Base-by-base conservation (phyloP, 2,888 invertebrate genomes). In the Drosophila phalerata region DNA sequence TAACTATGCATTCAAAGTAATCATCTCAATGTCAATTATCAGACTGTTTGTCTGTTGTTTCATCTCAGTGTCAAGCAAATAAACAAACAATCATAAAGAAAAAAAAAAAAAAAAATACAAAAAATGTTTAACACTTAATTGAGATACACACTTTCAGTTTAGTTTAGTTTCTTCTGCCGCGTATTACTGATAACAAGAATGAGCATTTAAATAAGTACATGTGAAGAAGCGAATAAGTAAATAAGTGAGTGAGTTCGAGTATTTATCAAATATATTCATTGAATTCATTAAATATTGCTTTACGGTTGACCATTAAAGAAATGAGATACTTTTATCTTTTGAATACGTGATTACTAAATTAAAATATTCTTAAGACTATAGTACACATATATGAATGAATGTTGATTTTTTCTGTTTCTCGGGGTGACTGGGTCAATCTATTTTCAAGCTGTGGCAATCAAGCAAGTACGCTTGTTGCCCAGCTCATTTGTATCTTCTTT, bases 11-110 rank as follows among this genome's bases (percentile, higher is more conserved):
- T 52, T 51, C 22, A 22, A 32, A 30, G 52, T 40, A 34, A 19
- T 49, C 32, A n/a, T 53, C 38, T 48, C 76, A 69, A 52, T 69
- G 76, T 58, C 61, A 75, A 15, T 30, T 38, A 47, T 67, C 68
- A 47, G 55, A 56, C 38, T 30, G 22, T 40, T 51, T 6, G 37
- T 11, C 25, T 37, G 37, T 48, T 58, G 32, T 25, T 45, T 6
- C 38, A 22, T 3, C 43, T 55, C 61, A 62, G 56, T 62, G 61
- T 55, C 61, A 62, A 37, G 28, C 43, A 45, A 62, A 55, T n/a
- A 37, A n/a, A 45, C 10, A 45, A 13, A 28, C 10, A 37, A 45
- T 28, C 37, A 28, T n/a, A 45, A 34, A 17, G n/a, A 6, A 37
- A n/a, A n/a, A 13, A 34, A n/a, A 5, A 13, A n/a, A 34, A 17